A percentile compares a stretch with the other conserved stretches of the same genome.
Evolutionary conservation across 2,113 vertebrate genomes (phyloP).

Genomic region (Nansenia antarctica): DNA sequence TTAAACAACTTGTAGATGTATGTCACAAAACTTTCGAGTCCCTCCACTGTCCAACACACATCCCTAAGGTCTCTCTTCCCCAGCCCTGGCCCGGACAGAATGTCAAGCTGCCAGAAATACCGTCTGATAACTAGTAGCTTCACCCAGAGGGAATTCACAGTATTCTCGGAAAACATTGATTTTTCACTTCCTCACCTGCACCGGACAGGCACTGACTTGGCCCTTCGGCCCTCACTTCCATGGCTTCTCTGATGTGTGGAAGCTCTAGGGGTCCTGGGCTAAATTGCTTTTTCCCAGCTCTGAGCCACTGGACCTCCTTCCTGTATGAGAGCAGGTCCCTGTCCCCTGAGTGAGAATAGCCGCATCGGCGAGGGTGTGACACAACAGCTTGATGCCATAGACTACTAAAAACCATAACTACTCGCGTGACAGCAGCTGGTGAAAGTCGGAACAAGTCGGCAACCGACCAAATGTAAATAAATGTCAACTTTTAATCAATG

Average conservation of each 20-base stretch:
- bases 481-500: too few relatives aligned
- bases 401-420: too few relatives aligned
- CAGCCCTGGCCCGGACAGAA: slow-evolving; percentile 22
- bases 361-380: not conserved
- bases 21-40: not conserved
- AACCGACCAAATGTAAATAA: too few relatives aligned
- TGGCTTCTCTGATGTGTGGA: slow-evolving; percentile 48
- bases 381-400: not conserved
- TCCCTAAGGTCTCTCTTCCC: slow-evolving; percentile 3
- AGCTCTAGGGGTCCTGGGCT: slow-evolving; percentile 38
- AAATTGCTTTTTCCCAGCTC: slow-evolving; percentile 64
- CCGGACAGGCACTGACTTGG: slow-evolving; percentile 25
- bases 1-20: not conserved
- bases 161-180: slow-evolving; percentile 39
- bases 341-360: slow-evolving; percentile 31
- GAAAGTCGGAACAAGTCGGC: too few relatives aligned
- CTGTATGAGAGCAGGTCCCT: slow-evolving; percentile 47
- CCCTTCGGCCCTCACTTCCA: not conserved
- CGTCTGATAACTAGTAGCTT: slow-evolving; percentile 63
- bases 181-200: slow-evolving; percentile 2
- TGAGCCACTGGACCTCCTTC: slow-evolving; percentile 31
- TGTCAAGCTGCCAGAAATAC: slow-evolving; percentile 54
- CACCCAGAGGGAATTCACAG: slow-evolving; percentile 42
- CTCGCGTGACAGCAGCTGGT: not conserved
- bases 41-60: not conserved